phyloP scores from a whole-genome alignment of 92 coral and sea anemone genomes.

The Paragorgia papillata region DNA sequence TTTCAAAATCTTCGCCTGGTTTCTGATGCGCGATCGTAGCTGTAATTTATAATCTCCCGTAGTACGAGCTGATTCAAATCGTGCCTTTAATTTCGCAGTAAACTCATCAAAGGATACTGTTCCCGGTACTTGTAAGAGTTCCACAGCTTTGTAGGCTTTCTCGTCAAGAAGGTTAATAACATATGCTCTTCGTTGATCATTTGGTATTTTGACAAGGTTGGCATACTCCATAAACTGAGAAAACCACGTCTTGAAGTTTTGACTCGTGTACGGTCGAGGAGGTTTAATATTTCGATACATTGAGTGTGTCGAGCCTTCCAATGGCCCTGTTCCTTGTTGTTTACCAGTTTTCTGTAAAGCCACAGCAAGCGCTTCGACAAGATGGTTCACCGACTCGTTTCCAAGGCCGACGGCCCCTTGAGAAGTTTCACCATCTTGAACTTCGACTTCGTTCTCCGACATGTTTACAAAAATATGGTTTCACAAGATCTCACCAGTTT shows the following conservation, averaged over 20 bases:
- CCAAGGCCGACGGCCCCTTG: no score
- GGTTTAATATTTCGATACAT: constrained; percentile 9
- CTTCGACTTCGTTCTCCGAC: no score
- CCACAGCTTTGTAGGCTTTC: constrained; percentile 1
- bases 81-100: no score
- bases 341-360: neutral
- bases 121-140: neutral
- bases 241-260: constrained; percentile 1
- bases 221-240: constrained; percentile 11
- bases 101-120: neutral
- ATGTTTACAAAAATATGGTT: no score
- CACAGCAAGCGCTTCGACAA: neutral
- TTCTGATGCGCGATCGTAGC: constrained; percentile 27
- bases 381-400: neutral
- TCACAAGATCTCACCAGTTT: no score
- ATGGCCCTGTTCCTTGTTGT: neutral
- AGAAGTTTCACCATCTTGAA: no score
- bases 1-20: constrained; percentile 47
- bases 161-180: neutral
- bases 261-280: constrained; percentile 4
- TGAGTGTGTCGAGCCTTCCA: neutral
- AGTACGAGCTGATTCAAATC: constrained; percentile 56
- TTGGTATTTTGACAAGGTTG: neutral
- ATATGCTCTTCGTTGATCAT: neutral
- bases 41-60: constrained; percentile 54